phyloP scores from a whole-genome alignment of 1,140 invertebrate genomes.

The Eriosoma lanigerum region DNA sequence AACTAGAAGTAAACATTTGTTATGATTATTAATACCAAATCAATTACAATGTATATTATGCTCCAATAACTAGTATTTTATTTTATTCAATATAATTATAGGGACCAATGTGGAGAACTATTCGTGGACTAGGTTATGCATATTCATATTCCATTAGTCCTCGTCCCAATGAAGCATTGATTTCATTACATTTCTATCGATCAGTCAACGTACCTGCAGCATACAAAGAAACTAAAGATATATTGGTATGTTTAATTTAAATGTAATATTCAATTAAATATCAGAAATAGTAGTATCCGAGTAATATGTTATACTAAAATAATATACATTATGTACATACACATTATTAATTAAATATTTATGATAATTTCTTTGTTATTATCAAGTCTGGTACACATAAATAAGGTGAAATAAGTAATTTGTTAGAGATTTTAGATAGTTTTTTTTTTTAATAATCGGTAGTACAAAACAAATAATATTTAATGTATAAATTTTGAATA shows the following conservation, averaged over 20 bases:
- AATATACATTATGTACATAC: no score
- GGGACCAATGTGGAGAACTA: conserved; percentile 85
- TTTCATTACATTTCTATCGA: conserved; percentile 72
- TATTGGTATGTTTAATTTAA: conserved; percentile 66
- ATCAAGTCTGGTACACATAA: no score
- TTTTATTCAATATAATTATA: conserved; percentile 57
- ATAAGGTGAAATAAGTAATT: no score
- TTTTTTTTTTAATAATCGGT: no score
- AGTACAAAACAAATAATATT: no score
- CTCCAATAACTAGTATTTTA: not conserved
- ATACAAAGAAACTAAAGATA: conserved; percentile 73
- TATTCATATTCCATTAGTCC: conserved; percentile 72
- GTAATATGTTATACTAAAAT: no score
- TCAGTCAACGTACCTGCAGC: conserved; percentile 74
- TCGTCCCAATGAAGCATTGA: conserved; percentile 68
- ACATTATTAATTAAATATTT: no score
- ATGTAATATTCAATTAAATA: not conserved
- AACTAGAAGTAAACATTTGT: conserved; percentile 69
- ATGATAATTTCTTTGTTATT: no score
- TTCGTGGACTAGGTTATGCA: conserved; percentile 81
- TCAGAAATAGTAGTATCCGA: no score
- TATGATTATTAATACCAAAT: not conserved
- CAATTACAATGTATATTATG: not conserved
- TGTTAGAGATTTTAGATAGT: no score
- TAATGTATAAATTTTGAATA: no score